These are phyloP conservation scores for Halcyon chelicuti DNA, from an alignment of 2,797 vertebrate genomes.

Conservation along the genomic window DNA sequence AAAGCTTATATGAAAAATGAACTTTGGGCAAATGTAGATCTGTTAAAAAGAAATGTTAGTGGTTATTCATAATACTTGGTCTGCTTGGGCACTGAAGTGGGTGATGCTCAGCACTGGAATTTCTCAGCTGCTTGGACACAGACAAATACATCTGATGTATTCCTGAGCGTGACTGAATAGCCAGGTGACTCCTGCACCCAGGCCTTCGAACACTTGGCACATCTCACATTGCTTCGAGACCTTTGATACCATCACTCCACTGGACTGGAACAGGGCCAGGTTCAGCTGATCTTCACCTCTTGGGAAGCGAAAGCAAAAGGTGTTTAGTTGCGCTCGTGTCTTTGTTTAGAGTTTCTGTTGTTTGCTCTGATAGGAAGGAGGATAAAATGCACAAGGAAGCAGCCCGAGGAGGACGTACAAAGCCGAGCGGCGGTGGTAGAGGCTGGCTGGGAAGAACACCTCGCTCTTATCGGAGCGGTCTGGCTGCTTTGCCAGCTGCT, in stretches of 20 bases:
- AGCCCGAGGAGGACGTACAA: not conserved
- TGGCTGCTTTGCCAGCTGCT: not conserved
- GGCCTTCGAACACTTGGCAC: not conserved
- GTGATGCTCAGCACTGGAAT: not conserved
- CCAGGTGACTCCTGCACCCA: not conserved
- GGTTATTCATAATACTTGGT: not conserved
- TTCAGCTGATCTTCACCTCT: not conserved
- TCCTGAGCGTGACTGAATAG: not conserved
- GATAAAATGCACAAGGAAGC: not conserved
- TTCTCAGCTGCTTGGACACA: not conserved
- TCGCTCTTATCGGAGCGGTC: accelerated
- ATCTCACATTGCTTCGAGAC: not conserved
- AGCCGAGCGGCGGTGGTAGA: not conserved
- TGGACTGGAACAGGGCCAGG: not conserved
- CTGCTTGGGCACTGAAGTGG: not conserved
- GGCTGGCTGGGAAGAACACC: not conserved
- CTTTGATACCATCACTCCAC: not conserved
- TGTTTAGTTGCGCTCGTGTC: not conserved
- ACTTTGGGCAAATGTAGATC: not conserved
- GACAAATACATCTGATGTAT: not conserved
- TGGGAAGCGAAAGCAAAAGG: not conserved
- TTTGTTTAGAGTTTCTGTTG: not conserved
- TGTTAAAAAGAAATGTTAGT: not conserved
- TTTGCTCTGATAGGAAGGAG: not conserved
- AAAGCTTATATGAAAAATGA: not conserved